Percentiles rank a stretch among this genome's conserved stretches.
These are phyloP conservation scores for Tenthredo notha DNA, from an alignment of 2,888 invertebrate species.

Conservation along the genomic window DNA sequence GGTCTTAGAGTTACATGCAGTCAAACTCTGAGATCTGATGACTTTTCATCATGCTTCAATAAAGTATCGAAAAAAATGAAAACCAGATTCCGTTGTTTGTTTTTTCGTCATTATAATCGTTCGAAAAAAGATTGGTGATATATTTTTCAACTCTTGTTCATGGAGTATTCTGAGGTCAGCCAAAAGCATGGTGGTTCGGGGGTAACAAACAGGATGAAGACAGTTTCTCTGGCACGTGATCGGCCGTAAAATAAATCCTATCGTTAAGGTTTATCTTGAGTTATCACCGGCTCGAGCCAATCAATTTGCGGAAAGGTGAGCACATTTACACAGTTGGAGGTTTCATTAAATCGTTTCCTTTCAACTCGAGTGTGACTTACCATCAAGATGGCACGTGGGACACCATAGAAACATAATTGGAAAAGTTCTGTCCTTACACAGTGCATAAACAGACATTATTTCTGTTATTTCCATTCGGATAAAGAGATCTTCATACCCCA, in stretches of 20 bases:
- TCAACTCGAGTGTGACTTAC: constrained; percentile 28
- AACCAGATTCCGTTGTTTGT: neutral
- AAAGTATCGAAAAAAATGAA: too few relatives aligned
- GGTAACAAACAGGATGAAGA: neutral
- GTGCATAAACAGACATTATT: neutral
- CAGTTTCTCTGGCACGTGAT: constrained; percentile 32
- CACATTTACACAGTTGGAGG: constrained; percentile 26
- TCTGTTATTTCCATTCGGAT: neutral
- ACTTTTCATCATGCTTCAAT: too few relatives aligned
- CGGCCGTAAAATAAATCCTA: constrained; percentile 51
- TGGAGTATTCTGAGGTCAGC: neutral
- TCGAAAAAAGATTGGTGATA: neutral
- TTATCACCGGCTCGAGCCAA: constrained; percentile 41
- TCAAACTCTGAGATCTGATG: too few relatives aligned
- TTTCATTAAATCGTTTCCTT: constrained; percentile 45
- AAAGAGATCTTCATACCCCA: neutral
- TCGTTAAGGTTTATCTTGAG: constrained; percentile 50
- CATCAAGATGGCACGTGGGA: constrained; percentile 38
- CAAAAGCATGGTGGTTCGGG: neutral
- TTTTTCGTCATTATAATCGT: neutral
- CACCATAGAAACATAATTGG: constrained; percentile 37
- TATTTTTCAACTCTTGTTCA: neutral
- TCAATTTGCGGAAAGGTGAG: constrained; percentile 49
- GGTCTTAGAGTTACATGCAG: too few relatives aligned
- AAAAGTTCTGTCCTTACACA: constrained; percentile 8